Conservation (phyloP, 2,888 invertebrate genomes). For the Margaritifera margaritifera region DNA sequence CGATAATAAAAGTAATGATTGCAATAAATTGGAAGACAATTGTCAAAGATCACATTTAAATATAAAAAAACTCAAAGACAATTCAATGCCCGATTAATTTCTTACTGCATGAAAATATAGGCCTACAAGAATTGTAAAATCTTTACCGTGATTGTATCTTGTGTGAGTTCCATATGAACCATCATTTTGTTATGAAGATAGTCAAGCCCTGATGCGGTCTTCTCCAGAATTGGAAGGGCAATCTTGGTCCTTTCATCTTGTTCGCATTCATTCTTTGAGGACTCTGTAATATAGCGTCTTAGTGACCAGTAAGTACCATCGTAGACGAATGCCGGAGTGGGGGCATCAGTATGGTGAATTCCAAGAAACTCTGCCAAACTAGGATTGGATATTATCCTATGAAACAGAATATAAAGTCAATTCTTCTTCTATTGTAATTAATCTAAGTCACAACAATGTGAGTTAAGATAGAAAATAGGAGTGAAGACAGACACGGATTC, state of each 20-base stretch:
- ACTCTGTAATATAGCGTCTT: constrained; percentile 10
- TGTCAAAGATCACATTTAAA: no score
- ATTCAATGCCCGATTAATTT: no score
- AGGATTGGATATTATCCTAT: constrained; percentile 16
- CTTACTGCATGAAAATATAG: not conserved
- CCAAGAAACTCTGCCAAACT: constrained; percentile 53
- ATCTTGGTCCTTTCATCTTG: constrained; percentile 9
- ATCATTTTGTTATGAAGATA: constrained; percentile 50
- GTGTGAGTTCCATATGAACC: constrained; percentile 58
- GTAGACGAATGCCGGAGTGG: constrained; percentile 48
- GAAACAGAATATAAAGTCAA: not conserved
- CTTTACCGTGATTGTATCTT: constrained; percentile 56
- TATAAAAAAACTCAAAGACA: no score
- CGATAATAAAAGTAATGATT: not conserved
- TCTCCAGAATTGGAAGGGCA: constrained; percentile 15
- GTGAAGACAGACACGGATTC: no score
- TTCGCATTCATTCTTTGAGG: not conserved
- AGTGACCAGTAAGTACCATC: constrained; percentile 43
- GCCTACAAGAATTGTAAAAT: not conserved
- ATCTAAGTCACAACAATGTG: not conserved
- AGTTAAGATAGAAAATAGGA: no score
- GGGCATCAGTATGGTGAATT: constrained; percentile 45
- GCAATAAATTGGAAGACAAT: no score
- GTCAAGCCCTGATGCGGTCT: constrained; percentile 36
- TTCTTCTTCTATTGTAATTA: not conserved